phyloP scores from a whole-genome alignment of 2,888 invertebrate species.

The Tetragonula carbonaria region DNA sequence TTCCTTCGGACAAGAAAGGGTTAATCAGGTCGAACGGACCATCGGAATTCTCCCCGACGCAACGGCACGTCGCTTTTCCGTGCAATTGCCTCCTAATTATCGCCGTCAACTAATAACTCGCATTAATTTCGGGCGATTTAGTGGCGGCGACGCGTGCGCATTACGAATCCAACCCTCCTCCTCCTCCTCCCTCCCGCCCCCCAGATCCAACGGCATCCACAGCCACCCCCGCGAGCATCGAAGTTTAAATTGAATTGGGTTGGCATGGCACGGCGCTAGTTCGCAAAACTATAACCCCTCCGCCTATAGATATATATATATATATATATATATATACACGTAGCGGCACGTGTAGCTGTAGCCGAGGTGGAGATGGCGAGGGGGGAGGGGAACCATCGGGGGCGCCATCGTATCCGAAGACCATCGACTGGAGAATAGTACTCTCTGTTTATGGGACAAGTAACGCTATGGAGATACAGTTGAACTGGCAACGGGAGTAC shows the following conservation, averaged over 20 bases:
- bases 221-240: slow-evolving; percentile 65
- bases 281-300: slow-evolving; percentile 77
- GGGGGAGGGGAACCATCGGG: not conserved
- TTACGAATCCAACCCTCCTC: slow-evolving; percentile 54
- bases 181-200: not conserved
- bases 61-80: slow-evolving; percentile 78
- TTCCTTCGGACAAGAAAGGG: slow-evolving; percentile 49
- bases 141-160: slow-evolving; percentile 77
- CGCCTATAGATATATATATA: slow-evolving; percentile 67
- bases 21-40: slow-evolving; percentile 40
- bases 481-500: slow-evolving; percentile 77
- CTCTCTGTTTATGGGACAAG: slow-evolving; percentile 81
- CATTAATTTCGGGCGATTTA: slow-evolving; percentile 83
- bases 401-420: slow-evolving; percentile 80
- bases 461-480: slow-evolving; percentile 81
- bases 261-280: slow-evolving; percentile 79
- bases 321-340: slow-evolving; percentile 53
- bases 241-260: slow-evolving; percentile 84
- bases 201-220: not conserved
- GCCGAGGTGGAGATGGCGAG: slow-evolving; percentile 1
- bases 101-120: slow-evolving; percentile 83
- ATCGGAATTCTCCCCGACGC: slow-evolving; percentile 60
- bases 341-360: slow-evolving; percentile 50
- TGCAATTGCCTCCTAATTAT: slow-evolving; percentile 83
- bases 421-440: slow-evolving; percentile 82